Evolutionary conservation across 2,113 vertebrate species (phyloP).

Genomic region (Otocyon megalotis): DNA sequence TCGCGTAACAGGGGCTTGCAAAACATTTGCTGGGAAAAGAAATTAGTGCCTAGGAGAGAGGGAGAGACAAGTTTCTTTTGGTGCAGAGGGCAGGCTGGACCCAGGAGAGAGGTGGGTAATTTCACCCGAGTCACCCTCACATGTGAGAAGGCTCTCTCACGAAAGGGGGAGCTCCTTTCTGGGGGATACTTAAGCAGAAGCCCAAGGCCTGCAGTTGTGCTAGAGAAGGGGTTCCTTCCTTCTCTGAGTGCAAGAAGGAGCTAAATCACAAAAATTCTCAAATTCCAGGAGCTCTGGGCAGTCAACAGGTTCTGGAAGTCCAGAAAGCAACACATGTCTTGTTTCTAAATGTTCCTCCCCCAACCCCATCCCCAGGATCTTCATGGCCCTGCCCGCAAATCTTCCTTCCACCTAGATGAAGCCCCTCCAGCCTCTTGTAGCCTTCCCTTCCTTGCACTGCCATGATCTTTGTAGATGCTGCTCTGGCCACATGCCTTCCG

Average conservation of each 20-base stretch:
- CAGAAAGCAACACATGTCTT: not conserved
- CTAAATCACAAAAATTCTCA: not conserved
- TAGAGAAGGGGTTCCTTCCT: not conserved
- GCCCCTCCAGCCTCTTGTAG: not conserved
- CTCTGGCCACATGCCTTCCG: not conserved
- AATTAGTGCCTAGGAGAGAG: not conserved
- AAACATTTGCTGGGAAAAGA: not conserved
- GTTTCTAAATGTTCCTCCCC: not conserved
- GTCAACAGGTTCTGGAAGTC: not conserved
- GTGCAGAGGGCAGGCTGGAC: not conserved
- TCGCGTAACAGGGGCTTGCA: not conserved
- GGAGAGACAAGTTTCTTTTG: not conserved
- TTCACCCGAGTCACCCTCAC: not conserved
- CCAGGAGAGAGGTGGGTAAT: not conserved
- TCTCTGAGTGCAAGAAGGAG: not conserved
- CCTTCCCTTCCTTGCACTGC: not conserved
- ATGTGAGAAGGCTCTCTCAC: not conserved
- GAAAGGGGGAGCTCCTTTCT: not conserved
- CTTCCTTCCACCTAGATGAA: not conserved
- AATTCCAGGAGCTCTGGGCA: not conserved
- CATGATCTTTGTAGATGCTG: not conserved
- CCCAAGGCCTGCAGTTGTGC: not conserved
- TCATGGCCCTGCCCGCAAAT: fast-evolving
- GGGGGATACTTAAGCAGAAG: not conserved
- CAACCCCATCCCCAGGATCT: not conserved